Evolutionary conservation across 1,140 invertebrate species (phyloP).

Genomic region (Chironomus striatipennis): DNA sequence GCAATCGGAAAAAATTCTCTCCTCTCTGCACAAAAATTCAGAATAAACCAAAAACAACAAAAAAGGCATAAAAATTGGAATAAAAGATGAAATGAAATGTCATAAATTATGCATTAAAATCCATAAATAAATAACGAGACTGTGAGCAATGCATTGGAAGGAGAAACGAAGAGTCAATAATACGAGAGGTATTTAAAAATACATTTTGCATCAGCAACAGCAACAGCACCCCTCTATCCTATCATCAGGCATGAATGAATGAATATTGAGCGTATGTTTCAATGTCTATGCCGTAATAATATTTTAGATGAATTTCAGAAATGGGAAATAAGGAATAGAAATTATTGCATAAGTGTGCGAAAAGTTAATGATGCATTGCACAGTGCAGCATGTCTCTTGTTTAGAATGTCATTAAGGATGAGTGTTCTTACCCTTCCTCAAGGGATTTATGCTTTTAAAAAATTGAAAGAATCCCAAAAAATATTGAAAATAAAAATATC

Average conservation of each 20-base stretch:
- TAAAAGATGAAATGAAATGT: background rate
- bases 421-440: background rate
- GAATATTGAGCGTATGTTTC: background rate
- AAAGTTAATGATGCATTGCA: conserved; percentile 16
- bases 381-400: background rate
- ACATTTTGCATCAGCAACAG: background rate
- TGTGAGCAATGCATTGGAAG: background rate
- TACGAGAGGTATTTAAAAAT: conserved; percentile 18
- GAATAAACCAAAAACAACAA: too few species aligned
- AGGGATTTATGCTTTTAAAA: background rate
- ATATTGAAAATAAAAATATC: background rate
- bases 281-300: background rate
- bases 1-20: background rate
- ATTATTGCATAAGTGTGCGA: conserved; percentile 19
- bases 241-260: background rate
- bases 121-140: conserved; percentile 21
- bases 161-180: background rate
- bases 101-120: conserved; percentile 16
- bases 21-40: too few species aligned
- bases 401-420: background rate
- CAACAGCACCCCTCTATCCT: background rate
- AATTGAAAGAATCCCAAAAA: background rate
- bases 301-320: background rate
- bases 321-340: background rate
- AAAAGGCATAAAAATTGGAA: too few species aligned